Evolutionary conservation across 2,797 vertebrate genomes (phyloP).

Genomic region (Rhynchotus rufescens): DNA sequence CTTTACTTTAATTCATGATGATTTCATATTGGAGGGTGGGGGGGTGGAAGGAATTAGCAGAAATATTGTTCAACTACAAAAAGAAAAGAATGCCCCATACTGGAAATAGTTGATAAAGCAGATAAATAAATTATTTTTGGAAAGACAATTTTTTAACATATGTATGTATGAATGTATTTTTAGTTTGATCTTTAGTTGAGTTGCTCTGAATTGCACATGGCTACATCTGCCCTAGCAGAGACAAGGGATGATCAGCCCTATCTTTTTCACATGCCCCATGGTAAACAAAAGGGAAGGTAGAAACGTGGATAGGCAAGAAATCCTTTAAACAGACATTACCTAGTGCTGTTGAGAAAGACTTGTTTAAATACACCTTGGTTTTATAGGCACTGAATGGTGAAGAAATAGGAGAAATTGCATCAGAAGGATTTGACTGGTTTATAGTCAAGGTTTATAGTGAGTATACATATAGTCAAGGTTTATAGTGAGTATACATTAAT

Average conservation of each 20-base stretch:
- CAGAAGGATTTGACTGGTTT: too few species aligned
- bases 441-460: too few species aligned
- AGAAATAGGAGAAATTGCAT: not conserved
- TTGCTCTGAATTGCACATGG: not conserved
- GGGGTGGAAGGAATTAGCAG: not conserved
- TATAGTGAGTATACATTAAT: constrained; percentile 73
- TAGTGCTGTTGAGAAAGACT: not conserved
- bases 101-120: not conserved
- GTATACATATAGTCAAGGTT: too few species aligned
- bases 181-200: too few species aligned
- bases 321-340: not conserved
- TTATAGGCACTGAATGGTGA: not conserved
- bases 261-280: fast-evolving
- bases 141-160: not conserved
- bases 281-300: not conserved
- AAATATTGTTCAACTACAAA: not conserved
- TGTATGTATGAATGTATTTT: not conserved
- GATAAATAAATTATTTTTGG: not conserved
- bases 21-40: not conserved
- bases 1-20: not conserved
- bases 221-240: not conserved
- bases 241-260: fast-evolving
- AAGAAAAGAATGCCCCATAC: not conserved
- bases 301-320: not conserved
- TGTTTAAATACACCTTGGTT: not conserved